These are phyloP conservation scores for Cochlearius cochlearius DNA, from an alignment of 2,113 vertebrate genomes.

Conservation along the genomic window DNA sequence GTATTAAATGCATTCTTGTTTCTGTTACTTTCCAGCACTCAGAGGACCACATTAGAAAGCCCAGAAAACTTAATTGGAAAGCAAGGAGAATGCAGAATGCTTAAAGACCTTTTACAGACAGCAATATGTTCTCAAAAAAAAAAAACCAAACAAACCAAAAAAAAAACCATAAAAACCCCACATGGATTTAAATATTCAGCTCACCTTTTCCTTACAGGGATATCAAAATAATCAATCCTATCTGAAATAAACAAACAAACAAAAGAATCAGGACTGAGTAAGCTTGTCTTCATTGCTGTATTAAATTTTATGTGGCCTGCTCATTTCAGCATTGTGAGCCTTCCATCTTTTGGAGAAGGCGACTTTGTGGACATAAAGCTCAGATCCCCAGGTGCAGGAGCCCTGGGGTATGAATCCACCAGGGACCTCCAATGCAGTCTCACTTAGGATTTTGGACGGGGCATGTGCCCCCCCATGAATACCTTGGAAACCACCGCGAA, in stretches of 20 bases:
- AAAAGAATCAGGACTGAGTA: background rate
- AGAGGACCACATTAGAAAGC: constrained; percentile 28
- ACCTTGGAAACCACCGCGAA: background rate
- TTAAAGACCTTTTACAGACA: background rate
- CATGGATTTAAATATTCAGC: background rate
- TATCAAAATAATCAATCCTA: background rate
- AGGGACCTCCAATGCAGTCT: background rate
- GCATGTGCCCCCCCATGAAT: background rate
- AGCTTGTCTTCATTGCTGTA: background rate
- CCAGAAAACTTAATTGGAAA: constrained; percentile 33
- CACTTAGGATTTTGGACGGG: background rate
- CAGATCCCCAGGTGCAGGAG: background rate
- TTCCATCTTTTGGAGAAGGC: background rate
- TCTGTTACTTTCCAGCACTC: constrained; percentile 51
- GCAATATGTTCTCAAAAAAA: background rate
- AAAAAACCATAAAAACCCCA: background rate
- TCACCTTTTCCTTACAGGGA: background rate
- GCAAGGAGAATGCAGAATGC: background rate
- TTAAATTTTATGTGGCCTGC: background rate
- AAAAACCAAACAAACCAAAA: too few relatives aligned
- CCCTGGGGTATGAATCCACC: background rate
- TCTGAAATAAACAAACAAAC: background rate
- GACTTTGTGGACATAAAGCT: background rate
- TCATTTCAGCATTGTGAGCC: background rate
- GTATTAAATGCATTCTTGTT: constrained; percentile 60